Conservation (phyloP, 2,797 vertebrate species). For the Cyclura pinguis region DNA sequence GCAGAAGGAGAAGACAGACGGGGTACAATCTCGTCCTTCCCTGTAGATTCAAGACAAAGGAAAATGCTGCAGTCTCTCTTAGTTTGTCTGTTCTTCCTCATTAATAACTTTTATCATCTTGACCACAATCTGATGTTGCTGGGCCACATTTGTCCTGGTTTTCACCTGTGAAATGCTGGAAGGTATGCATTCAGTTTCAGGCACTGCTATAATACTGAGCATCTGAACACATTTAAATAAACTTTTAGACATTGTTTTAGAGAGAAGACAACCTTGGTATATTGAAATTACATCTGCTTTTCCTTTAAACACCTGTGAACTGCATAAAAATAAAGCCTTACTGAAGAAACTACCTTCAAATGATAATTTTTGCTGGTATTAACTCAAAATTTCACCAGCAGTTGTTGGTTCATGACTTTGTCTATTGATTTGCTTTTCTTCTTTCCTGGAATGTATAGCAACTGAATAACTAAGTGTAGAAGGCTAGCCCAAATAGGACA, state of each 20-base stretch:
- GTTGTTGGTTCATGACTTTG: not conserved
- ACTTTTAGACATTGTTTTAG: not conserved
- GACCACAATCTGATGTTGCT: too few relatives aligned
- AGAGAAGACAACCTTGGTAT: not conserved
- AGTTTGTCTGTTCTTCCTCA: too few relatives aligned
- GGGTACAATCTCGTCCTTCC: too few relatives aligned
- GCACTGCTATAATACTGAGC: too few relatives aligned
- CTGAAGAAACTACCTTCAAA: fast-evolving
- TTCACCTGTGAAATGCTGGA: too few relatives aligned
- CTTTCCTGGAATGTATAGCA: not conserved
- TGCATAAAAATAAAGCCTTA: not conserved
- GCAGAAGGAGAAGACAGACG: too few relatives aligned
- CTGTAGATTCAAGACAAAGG: too few relatives aligned
- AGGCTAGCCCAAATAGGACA: not conserved
- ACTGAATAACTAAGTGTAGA: not conserved
- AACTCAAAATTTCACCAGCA: not conserved
- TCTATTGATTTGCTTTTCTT: not conserved
- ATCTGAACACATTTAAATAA: not conserved
- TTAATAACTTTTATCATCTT: too few relatives aligned
- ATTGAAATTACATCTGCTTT: not conserved
- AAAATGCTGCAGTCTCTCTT: too few relatives aligned
- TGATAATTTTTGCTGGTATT: not conserved
- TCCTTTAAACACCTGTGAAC: not conserved
- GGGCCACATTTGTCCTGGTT: too few relatives aligned
- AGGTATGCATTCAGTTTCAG: too few relatives aligned